Evolutionary conservation across 2,888 invertebrate genomes (phyloP).

Genomic region (Hedychridium roseum): DNA sequence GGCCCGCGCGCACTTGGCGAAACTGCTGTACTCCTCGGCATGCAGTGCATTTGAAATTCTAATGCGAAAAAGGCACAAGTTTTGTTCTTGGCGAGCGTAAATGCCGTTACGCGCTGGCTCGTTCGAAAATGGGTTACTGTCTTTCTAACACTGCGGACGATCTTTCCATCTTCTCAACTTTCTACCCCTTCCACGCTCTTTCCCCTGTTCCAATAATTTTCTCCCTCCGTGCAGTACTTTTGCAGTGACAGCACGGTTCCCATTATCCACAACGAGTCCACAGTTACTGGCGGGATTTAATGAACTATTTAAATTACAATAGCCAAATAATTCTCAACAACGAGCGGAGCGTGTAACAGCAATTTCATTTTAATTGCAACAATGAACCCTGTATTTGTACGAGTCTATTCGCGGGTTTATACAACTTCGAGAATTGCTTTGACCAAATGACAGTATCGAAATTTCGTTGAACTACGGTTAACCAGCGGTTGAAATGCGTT

Average conservation of each 20-base stretch:
- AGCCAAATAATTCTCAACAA: too few species aligned
- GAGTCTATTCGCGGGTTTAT: too few species aligned
- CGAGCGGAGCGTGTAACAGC: too few species aligned
- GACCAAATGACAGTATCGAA: too few species aligned
- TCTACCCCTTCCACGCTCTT: constrained; percentile 3
- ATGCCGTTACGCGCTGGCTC: constrained; percentile 24
- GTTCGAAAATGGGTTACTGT: constrained; percentile 42
- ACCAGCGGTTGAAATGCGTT: too few species aligned
- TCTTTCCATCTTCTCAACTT: constrained; percentile 12
- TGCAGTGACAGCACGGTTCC: constrained; percentile 7
- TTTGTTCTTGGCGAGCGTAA: constrained; percentile 26
- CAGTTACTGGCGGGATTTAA: too few species aligned
- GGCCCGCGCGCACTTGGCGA: constrained; percentile 1
- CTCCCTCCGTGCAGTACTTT: constrained; percentile 11
- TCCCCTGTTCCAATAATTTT: neutral
- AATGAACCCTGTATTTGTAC: too few species aligned
- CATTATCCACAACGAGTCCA: too few species aligned
- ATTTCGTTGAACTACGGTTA: too few species aligned
- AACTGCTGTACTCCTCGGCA: constrained; percentile 1
- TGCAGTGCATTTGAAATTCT: constrained; percentile 56
- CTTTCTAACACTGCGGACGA: constrained; percentile 17
- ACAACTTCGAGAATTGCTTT: too few species aligned
- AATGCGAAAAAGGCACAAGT: constrained; percentile 36
- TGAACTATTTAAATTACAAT: too few species aligned
- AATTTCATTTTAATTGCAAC: too few species aligned